Evolutionary conservation across 1,140 invertebrate genomes (phyloP).

Genomic region (Saccostrea echinata): DNA sequence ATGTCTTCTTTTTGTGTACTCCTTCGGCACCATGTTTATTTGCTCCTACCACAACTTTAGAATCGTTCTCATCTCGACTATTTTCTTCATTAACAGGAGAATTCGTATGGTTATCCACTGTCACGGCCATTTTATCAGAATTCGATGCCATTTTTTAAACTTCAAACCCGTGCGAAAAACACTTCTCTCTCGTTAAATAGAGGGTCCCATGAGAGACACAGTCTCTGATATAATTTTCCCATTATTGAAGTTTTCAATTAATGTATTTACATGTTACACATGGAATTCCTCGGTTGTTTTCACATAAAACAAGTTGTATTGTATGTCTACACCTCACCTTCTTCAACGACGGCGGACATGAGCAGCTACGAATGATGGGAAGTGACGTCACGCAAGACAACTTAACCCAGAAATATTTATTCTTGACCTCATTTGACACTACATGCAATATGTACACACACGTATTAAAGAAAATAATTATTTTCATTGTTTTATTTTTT

Average conservation of each 20-base stretch:
- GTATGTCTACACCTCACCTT: constrained; percentile 47
- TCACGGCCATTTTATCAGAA: constrained; percentile 66
- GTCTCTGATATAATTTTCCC: constrained; percentile 47
- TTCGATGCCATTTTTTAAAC: constrained; percentile 63
- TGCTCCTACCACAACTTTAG: constrained; percentile 22
- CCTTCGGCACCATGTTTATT: constrained; percentile 46
- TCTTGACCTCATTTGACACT: constrained; percentile 45
- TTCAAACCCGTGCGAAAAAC: constrained; percentile 50
- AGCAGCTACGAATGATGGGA: constrained; percentile 64
- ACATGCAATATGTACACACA: not conserved
- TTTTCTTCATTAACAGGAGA: constrained; percentile 51
- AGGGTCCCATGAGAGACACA: constrained; percentile 59
- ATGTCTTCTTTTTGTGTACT: constrained; percentile 88
- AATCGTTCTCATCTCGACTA: constrained; percentile 49
- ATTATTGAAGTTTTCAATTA: constrained; percentile 37
- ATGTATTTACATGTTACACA: not conserved
- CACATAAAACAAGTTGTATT: constrained; percentile 61
- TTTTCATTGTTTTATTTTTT: too few relatives aligned
- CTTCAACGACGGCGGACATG: constrained; percentile 59
- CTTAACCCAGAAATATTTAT: constrained; percentile 53
- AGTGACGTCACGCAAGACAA: constrained; percentile 60
- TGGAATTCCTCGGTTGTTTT: not conserved
- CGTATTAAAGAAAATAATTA: too few relatives aligned
- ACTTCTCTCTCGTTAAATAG: constrained; percentile 50
- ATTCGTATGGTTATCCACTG: constrained; percentile 60